Conservation (phyloP, 2,888 invertebrate species). For the Colletes collaris region DNA sequence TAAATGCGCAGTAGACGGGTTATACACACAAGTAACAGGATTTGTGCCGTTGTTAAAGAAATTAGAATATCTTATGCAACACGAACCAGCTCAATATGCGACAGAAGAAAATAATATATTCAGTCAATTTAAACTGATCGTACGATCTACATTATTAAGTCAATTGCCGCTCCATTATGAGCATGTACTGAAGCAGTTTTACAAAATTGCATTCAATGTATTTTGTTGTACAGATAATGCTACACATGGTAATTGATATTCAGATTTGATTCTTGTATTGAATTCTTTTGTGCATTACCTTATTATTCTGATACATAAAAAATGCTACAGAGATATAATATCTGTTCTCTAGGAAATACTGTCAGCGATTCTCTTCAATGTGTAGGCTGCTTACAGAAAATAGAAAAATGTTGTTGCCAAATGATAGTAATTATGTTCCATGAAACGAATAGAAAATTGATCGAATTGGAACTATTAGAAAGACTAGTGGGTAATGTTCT, state of each 20-base stretch:
- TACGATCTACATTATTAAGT: slow-evolving; percentile 88
- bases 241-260: slow-evolving; percentile 63
- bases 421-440: slow-evolving; percentile 89
- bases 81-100: slow-evolving; percentile 61
- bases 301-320: background rate
- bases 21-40: slow-evolving; percentile 85
- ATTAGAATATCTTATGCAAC: slow-evolving; percentile 83
- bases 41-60: slow-evolving; percentile 85
- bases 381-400: slow-evolving; percentile 88
- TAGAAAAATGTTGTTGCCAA: slow-evolving; percentile 86
- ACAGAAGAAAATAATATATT: slow-evolving; percentile 85
- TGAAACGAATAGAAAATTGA: slow-evolving; percentile 90
- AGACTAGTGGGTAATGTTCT: slow-evolving; percentile 93
- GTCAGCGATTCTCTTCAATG: slow-evolving; percentile 87
- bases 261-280: slow-evolving; percentile 8
- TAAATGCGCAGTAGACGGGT: slow-evolving; percentile 87
- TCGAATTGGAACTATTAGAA: slow-evolving; percentile 91
- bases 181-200: slow-evolving; percentile 89
- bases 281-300: background rate
- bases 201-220: slow-evolving; percentile 90
- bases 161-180: slow-evolving; percentile 89
- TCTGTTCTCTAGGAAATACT: slow-evolving; percentile 75
- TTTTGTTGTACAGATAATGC: slow-evolving; percentile 83
- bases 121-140: slow-evolving; percentile 86
- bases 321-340: background rate